These are phyloP conservation scores for Euplexia lucipara DNA, from an alignment of 2,888 invertebrate genomes.

Conservation along the genomic window DNA sequence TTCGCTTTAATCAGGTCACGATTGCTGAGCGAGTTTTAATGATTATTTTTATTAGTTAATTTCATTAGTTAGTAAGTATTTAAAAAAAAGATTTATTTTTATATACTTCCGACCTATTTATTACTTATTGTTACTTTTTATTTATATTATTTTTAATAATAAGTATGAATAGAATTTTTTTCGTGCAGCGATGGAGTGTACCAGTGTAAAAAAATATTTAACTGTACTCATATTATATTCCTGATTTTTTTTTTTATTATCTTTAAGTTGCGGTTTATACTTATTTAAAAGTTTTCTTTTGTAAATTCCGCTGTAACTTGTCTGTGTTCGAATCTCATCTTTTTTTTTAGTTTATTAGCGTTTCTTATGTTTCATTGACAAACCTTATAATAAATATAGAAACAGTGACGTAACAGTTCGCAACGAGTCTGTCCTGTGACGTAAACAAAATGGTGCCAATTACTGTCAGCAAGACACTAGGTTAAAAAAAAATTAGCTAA, in stretches of 20 bases:
- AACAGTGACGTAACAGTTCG: conserved; percentile 64
- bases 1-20: conserved; percentile 69
- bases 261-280: conserved; percentile 88
- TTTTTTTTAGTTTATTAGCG: conserved; percentile 78
- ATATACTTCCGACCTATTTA: conserved; percentile 87
- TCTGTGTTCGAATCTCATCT: conserved; percentile 87
- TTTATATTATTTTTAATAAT: conserved; percentile 72
- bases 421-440: conserved; percentile 53
- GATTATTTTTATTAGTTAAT: conserved; percentile 76
- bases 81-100: conserved; percentile 88
- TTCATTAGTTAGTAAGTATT: conserved; percentile 84
- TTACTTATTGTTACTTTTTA: conserved; percentile 83
- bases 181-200: conserved; percentile 70
- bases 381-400: conserved; percentile 63
- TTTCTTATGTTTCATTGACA: conserved; percentile 74
- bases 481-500: conserved; percentile 70
- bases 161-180: conserved; percentile 61
- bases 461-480: conserved; percentile 77
- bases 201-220: conserved; percentile 73
- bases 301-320: conserved; percentile 77
- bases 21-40: conserved; percentile 70
- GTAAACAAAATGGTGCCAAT: conserved; percentile 83
- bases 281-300: conserved; percentile 78
- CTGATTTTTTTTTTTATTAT: conserved; percentile 68
- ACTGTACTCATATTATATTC: conserved; percentile 60